These are phyloP conservation scores for Oncorhynchus clarkii DNA, from an alignment of 2,113 vertebrate genomes.

Conservation along the genomic window DNA sequence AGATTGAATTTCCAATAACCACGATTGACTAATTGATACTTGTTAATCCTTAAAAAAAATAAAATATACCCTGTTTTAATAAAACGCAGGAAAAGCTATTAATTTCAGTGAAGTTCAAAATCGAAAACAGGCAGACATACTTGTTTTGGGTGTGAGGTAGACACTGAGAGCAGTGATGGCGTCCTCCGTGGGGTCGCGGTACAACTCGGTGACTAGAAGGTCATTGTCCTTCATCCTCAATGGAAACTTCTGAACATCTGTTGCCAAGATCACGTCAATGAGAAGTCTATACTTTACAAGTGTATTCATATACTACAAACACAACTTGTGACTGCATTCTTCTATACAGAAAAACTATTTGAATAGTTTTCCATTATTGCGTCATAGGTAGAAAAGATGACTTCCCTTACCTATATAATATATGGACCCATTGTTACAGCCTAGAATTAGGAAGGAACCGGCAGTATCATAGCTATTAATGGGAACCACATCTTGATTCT, in stretches of 20 bases:
- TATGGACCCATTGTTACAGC: constrained; percentile 91
- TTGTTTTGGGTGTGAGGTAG: constrained; percentile 92
- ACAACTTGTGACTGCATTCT: no score
- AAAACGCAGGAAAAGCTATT: neutral
- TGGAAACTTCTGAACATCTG: constrained; percentile 91
- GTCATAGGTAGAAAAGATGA: neutral
- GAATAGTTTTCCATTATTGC: no score
- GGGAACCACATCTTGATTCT: constrained; percentile 92
- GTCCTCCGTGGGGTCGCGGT: constrained; percentile 85
- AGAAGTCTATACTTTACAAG: neutral
- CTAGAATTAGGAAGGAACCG: constrained; percentile 88
- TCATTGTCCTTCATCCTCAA: constrained; percentile 94
- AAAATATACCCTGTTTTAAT: neutral
- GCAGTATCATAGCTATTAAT: constrained; percentile 92
- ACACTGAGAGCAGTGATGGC: constrained; percentile 90
- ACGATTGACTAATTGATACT: no score
- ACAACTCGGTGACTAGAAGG: constrained; percentile 88
- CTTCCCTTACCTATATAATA: constrained; percentile 84
- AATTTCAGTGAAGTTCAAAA: neutral
- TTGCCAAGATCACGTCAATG: neutral
- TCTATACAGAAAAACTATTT: no score
- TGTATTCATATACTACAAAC: neutral
- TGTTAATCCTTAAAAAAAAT: no score
- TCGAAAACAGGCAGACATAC: constrained; percentile 55
- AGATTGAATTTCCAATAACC: no score